Evolutionary conservation across 2,888 invertebrate species (phyloP), one percentile per base, ranked within the genome.

Genomic region (Teinopalpus imperialis): DNA sequence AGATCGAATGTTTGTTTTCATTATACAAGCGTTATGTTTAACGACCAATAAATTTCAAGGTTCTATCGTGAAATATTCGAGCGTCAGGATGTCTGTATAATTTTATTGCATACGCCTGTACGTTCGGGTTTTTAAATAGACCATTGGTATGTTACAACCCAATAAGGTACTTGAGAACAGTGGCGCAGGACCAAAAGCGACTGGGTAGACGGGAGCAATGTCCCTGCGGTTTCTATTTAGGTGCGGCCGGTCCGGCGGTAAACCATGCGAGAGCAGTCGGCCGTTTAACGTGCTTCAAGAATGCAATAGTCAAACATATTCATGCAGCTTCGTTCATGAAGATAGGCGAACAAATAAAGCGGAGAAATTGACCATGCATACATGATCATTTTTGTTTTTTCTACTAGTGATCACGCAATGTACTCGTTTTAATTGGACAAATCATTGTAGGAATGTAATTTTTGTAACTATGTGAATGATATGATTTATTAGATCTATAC

Each of bases 141-240:
- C 5, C 1, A 24, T 16, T 31, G 2, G 7, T 16, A 32, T 51
- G 61, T 61, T 57, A 62, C 66, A 71, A 72, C 57, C 69, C 69
- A 78, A 79, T 72, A 80, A 75, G 77, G 72, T 74, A 81, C 74
- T 79, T 66, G 67, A 79, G 74, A 74, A 66, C 66, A 57, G 65
- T 70, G 67, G 51, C 54, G 43, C 52, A 60, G 83, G 82, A 85
- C 76, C 81, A 78, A 71, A 66, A 69, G 66, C 59, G 55, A 62
- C 60, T 48, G 50, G 40, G 78, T 80, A 79, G 81, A 63, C 67
- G 87, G 82, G 88, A 80, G 86, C 88, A 88, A 85, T 79, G 87
- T 82, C 87, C 88, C 82, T 86, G 81, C 68, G 77, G 85, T 88
- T 85, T 87, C 88, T 88, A 88, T 88, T 87, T 88, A 87, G 85